These are phyloP conservation scores for Tetraneura akinire DNA, from an alignment of 1,140 invertebrate species.

Conservation along the genomic window DNA sequence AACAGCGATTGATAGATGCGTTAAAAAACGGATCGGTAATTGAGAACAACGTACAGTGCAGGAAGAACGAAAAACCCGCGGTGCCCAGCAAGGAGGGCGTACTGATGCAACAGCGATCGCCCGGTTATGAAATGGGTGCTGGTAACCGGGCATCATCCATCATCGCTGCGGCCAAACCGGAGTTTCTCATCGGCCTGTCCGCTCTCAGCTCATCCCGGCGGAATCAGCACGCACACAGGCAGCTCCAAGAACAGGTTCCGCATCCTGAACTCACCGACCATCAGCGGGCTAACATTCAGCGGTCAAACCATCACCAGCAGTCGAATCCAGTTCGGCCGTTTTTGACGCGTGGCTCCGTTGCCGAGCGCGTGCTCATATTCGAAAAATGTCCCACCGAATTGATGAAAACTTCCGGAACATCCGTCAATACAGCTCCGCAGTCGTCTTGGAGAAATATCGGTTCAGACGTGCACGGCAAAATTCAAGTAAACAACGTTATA, in stretches of 20 bases:
- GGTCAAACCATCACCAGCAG: constrained; percentile 35
- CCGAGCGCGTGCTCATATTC: constrained; percentile 87
- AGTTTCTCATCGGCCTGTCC: constrained; percentile 54
- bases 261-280: constrained; percentile 70
- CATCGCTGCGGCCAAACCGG: constrained; percentile 56
- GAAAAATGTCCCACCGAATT: constrained; percentile 85
- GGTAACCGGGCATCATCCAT: constrained; percentile 55
- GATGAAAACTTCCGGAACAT: constrained; percentile 65
- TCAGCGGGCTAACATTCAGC: constrained; percentile 64
- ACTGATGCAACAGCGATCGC: constrained; percentile 10
- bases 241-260: constrained; percentile 60
- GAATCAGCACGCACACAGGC: constrained; percentile 51
- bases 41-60: constrained; percentile 55
- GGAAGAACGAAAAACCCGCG: constrained; percentile 32
- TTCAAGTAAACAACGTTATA: constrained; percentile 69
- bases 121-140: constrained; percentile 24
- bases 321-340: constrained; percentile 77
- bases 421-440: constrained; percentile 61
- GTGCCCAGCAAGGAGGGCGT: constrained; percentile 55
- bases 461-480: constrained; percentile 69
- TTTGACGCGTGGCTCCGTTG: constrained; percentile 84
- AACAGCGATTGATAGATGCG: constrained; percentile 76
- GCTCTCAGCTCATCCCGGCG: constrained; percentile 48
- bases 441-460: constrained; percentile 65
- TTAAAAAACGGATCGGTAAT: constrained; percentile 74